Conservation (phyloP, 2,888 invertebrate species). For the Trissonchulus latispiculum region DNA sequence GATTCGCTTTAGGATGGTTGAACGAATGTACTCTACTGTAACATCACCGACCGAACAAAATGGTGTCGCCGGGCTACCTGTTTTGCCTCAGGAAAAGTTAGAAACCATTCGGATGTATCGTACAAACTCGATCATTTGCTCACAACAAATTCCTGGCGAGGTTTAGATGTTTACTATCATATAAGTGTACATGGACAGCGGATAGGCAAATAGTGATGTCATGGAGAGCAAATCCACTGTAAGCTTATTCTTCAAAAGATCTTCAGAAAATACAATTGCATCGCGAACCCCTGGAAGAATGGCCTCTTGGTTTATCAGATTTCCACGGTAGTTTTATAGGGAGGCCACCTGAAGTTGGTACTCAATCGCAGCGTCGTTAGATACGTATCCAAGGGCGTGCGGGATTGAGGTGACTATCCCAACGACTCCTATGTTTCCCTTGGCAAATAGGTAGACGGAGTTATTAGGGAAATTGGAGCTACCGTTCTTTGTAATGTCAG, state of each 20-base stretch:
- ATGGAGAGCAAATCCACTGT: background rate
- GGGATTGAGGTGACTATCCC: background rate
- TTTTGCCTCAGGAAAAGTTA: background rate
- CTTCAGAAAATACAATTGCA: background rate
- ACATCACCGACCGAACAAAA: no score
- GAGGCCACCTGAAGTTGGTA: background rate
- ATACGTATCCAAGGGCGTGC: background rate
- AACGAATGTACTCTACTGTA: no score
- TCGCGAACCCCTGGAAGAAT: background rate
- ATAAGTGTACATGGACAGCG: background rate
- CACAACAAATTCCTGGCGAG: background rate
- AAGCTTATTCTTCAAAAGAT: background rate
- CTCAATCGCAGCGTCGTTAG: background rate
- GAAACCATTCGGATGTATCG: background rate
- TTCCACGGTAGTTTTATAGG: background rate
- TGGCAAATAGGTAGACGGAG: conserved; percentile 2
- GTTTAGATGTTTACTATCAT: conserved; percentile 1
- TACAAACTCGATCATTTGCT: conserved; percentile 4
- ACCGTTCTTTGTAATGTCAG: no score
- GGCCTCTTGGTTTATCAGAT: background rate
- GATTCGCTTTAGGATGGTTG: no score
- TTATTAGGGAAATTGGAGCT: no score
- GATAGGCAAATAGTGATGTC: background rate
- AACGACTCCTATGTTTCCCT: conserved; percentile 1
- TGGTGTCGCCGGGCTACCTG: background rate